phyloP scores from a whole-genome alignment of 2,113 vertebrate species.

The Tupaia chinensis region DNA sequence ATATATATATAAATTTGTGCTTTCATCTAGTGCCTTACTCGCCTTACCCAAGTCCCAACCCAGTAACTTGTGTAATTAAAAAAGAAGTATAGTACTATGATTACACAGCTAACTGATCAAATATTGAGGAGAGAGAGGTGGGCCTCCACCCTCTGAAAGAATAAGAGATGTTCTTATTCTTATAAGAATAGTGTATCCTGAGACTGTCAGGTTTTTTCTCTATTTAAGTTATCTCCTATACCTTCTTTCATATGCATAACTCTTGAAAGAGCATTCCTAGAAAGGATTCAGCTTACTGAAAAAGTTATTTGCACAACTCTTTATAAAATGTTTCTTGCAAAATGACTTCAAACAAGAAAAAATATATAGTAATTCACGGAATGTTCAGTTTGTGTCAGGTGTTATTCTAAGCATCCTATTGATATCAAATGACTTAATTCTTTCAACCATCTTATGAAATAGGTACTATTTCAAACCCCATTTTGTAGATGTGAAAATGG shows the following conservation, averaged over 20 bases:
- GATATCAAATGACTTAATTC: not conserved
- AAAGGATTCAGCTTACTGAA: slow-evolving; percentile 10
- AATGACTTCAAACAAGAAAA: not conserved
- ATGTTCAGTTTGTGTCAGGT: not conserved
- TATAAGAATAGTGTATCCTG: not conserved
- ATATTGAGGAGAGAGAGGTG: not conserved
- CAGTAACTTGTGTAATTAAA: not conserved
- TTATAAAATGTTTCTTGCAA: slow-evolving; percentile 15
- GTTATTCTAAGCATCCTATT: not conserved
- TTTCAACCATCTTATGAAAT: not conserved
- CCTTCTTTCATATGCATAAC: not conserved
- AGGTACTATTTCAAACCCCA: not conserved
- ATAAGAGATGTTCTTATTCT: not conserved
- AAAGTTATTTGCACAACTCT: slow-evolving; percentile 2
- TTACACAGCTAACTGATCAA: not conserved
- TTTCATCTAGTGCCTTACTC: not conserved
- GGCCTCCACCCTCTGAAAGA: not conserved
- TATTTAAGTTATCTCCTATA: not conserved
- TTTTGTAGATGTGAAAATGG: not conserved
- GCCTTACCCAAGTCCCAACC: not conserved
- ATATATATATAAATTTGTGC: too few relatives aligned
- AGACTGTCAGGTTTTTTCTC: not conserved
- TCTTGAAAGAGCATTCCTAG: slow-evolving; percentile 16
- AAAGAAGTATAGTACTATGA: not conserved
- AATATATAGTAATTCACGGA: not conserved